Base-by-base conservation (phyloP, 2,888 invertebrate genomes). In the Omphaloscelis lunosa region DNA sequence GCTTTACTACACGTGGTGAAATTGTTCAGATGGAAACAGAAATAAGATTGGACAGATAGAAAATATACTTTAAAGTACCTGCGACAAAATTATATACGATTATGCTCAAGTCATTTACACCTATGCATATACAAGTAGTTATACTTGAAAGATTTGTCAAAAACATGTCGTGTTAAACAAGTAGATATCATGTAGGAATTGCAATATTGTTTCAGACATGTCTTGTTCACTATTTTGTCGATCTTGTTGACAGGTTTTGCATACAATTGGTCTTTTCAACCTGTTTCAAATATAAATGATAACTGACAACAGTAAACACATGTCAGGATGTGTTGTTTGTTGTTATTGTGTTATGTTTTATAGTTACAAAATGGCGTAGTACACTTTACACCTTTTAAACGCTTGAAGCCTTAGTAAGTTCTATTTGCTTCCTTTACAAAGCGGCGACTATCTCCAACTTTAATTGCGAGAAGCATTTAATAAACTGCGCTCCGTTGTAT, bases 401-500 rank as follows among this genome's bases (percentile, higher is more conserved):
- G 2, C 9, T 17, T 53, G 20, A 74, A 71, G 39, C 29, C 23
- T 27, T 71, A 17, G 23, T 27, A 39, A 23, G 53, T 53, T 48
- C 51, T 12, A 51, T 27, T n/a, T 48, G 29, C 34, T 48, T 56
- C 27, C 45, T 56, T 63, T 56, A 29, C 8, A 72, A 48, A 80
- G 53, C 45, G 20, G 11, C 5, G 12, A 27, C 12, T 45, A 27
- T 15, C 53, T 61, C 27, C 53, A 48, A n/a, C 41, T 62, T 41
- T 27, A 77, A 68, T 75, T 58, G 23, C n/a, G 45, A 45, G 72
- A 59, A 78, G 23, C 34, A n/a, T 53, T 29, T 71, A 67, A 58
- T 62, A 45, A 79, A 69, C 58, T 48, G 23, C 15, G n/a, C 63
- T 23, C 15, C 20, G 1, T 65, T 86, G 62, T 48, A 48, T 70